Evolutionary conservation across 2,888 invertebrate genomes (phyloP).

Genomic region (Cephus runcator): DNA sequence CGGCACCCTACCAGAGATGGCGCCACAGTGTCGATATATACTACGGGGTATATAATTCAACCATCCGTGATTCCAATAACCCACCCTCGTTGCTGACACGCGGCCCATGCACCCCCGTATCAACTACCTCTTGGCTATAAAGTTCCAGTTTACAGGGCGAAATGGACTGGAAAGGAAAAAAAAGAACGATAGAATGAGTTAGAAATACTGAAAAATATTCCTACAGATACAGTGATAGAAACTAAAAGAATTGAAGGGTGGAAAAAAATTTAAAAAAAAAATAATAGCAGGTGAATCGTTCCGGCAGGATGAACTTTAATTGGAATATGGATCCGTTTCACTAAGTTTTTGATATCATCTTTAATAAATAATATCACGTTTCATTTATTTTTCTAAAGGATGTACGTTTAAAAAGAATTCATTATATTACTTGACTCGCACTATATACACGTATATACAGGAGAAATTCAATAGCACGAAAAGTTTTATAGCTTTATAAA

Average conservation of each 20-base stretch:
- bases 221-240: not conserved
- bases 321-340: conserved; percentile 64
- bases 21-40: conserved; percentile 13
- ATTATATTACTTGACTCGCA: not conserved
- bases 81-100: conserved; percentile 23
- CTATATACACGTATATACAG: not conserved
- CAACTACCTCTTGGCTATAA: conserved; percentile 54
- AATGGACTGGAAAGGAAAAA: conserved; percentile 61
- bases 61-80: conserved; percentile 38
- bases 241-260: conserved; percentile 55
- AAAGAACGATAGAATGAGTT: conserved; percentile 39
- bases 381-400: conserved; percentile 43
- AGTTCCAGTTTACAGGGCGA: conserved; percentile 62
- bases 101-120: conserved; percentile 28
- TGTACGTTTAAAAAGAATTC: not conserved
- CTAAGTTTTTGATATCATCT: conserved; percentile 55
- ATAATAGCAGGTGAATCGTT: conserved; percentile 53
- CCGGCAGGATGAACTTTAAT: conserved; percentile 64
- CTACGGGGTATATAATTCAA: conserved; percentile 17
- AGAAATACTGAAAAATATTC: conserved; percentile 8
- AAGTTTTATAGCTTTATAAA: not conserved
- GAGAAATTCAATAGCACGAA: not conserved
- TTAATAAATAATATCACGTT: conserved; percentile 63
- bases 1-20: conserved; percentile 18
- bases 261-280: conserved; percentile 47